Percentiles rank a stretch among this genome's conserved stretches.
phyloP scores from a whole-genome alignment of 2,113 vertebrate genomes.

The Malurus cyaneus region DNA sequence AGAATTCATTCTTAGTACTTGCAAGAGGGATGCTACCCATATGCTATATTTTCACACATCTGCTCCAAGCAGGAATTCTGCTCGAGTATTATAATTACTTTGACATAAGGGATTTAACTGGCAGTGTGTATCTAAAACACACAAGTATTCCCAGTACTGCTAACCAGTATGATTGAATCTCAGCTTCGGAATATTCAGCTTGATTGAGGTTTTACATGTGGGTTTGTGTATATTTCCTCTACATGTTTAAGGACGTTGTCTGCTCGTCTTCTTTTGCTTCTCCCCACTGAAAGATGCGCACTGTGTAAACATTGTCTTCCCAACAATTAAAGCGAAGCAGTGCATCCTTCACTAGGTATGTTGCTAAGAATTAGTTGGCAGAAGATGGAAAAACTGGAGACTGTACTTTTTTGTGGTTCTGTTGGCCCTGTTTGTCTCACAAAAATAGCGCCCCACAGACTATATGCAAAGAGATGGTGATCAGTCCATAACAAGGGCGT shows the following conservation, averaged over 20 bases:
- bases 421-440: neutral
- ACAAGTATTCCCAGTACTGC: neutral
- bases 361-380: constrained; percentile 1
- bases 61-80: neutral
- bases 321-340: neutral
- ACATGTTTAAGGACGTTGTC: neutral
- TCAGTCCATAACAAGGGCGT: constrained; percentile 32
- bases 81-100: neutral
- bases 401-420: neutral
- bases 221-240: neutral
- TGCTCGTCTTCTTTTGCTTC: neutral
- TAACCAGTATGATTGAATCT: neutral
- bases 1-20: neutral
- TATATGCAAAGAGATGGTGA: constrained; percentile 7
- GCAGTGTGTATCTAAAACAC: neutral
- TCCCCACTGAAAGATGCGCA: neutral
- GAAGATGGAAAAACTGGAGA: neutral
- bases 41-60: neutral
- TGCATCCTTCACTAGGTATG: neutral
- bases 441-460: neutral
- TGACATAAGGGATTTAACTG: neutral
- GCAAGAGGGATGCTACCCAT: neutral
- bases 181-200: fast-evolving
- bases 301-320: neutral
- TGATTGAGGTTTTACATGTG: fast-evolving